These are phyloP conservation scores for Sitta europaea DNA, from an alignment of 2,113 vertebrate species.

Conservation along the genomic window DNA sequence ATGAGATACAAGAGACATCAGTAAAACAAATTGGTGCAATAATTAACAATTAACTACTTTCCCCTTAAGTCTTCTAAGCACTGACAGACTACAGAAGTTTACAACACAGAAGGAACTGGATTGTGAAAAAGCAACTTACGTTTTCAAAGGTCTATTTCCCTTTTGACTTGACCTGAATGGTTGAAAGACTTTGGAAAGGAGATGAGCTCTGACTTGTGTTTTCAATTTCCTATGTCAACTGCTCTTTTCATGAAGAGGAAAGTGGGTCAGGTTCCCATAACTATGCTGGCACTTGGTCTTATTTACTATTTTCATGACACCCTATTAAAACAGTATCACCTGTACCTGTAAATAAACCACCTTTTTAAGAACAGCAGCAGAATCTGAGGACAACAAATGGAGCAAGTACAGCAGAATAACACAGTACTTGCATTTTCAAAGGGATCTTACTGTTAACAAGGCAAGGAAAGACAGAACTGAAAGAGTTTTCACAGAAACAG, in stretches of 20 bases:
- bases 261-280: conserved; percentile 21
- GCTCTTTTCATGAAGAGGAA: conserved; percentile 36
- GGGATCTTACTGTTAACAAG: not conserved
- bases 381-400: not conserved
- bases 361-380: conserved; percentile 16
- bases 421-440: not conserved
- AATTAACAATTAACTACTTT: not conserved
- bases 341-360: conserved; percentile 54
- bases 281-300: conserved; percentile 23
- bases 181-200: conserved; percentile 42
- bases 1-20: not conserved
- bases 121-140: conserved; percentile 35
- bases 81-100: not conserved
- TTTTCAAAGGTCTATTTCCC: conserved; percentile 43
- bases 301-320: conserved; percentile 51
- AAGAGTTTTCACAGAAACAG: not conserved
- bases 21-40: not conserved
- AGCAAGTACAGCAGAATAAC: not conserved
- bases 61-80: conserved; percentile 18
- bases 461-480: not conserved
- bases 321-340: conserved; percentile 47
- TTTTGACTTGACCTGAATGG: conserved; percentile 49
- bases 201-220: conserved; percentile 34
- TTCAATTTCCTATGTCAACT: conserved; percentile 45
- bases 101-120: conserved; percentile 10